phyloP scores from a whole-genome alignment of 1,140 invertebrate species.

The Drosophila tristis region DNA sequence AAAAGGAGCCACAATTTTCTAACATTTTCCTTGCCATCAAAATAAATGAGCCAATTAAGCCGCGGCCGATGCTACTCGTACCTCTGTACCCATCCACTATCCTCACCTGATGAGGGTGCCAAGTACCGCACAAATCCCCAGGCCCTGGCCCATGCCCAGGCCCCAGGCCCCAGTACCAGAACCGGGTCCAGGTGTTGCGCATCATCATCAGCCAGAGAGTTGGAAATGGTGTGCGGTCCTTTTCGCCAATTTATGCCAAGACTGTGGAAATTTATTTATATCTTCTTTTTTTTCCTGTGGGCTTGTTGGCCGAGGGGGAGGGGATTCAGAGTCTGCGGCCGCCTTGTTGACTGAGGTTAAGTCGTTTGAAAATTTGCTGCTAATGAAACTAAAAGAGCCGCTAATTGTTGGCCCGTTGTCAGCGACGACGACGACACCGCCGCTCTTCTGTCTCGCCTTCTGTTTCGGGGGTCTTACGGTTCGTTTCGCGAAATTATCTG shows the following conservation, averaged over 20 bases:
- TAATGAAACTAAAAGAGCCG: constrained; percentile 72
- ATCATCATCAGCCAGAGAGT: constrained; percentile 51
- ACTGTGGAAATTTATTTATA: constrained; percentile 66
- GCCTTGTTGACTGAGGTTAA: constrained; percentile 60
- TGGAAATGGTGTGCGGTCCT: constrained; percentile 4
- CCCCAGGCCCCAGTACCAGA: neutral
- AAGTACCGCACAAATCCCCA: constrained; percentile 28
- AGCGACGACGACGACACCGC: constrained; percentile 10
- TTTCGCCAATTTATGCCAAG: constrained; percentile 47
- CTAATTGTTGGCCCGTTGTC: constrained; percentile 63
- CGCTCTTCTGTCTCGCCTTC: too few species aligned
- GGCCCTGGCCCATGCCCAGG: constrained; percentile 1
- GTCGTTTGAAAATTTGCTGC: constrained; percentile 62
- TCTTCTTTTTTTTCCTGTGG: constrained; percentile 3
- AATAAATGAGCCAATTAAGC: constrained; percentile 82
- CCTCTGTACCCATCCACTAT: constrained; percentile 8
- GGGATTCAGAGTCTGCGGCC: neutral
- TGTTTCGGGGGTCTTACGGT: constrained; percentile 16
- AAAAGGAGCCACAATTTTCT: constrained; percentile 61
- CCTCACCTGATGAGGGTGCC: constrained; percentile 63
- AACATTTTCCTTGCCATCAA: constrained; percentile 79
- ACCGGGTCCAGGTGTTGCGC: constrained; percentile 61
- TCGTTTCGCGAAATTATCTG: neutral
- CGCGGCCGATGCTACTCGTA: constrained; percentile 24
- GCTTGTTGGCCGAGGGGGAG: neutral